A percentile compares a stretch with the other conserved stretches of the same genome.
Conservation (phyloP, 2,797 vertebrate genomes). For the Xiphorhynchus erythropygius region DNA sequence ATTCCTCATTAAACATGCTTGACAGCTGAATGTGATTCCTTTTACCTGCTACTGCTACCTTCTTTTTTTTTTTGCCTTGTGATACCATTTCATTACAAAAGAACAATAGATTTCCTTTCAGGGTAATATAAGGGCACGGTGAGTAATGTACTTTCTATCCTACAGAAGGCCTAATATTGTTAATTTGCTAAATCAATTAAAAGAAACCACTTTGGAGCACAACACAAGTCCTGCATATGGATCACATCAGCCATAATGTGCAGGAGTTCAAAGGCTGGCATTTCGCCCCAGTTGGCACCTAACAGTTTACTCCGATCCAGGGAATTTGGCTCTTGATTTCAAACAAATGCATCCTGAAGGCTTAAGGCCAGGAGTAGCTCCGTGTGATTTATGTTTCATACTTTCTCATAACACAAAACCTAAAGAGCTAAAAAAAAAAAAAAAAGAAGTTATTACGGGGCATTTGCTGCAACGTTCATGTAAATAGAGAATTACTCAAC, state of each 20-base stretch:
- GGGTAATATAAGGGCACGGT: conserved; percentile 61
- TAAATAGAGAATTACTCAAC: conserved; percentile 66
- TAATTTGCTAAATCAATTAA: conserved; percentile 80
- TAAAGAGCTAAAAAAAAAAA: conserved; percentile 50
- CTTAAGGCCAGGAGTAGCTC: conserved; percentile 75
- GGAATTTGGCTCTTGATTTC: conserved; percentile 80
- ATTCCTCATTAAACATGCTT: conserved; percentile 71
- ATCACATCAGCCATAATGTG: conserved; percentile 68
- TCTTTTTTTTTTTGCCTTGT: not conserved
- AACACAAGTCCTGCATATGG: conserved; percentile 48
- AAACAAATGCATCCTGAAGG: conserved; percentile 82
- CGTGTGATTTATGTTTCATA: conserved; percentile 76
- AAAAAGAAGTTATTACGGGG: conserved; percentile 50
- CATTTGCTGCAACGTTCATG: conserved; percentile 30
- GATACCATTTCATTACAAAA: conserved; percentile 70
- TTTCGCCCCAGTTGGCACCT: conserved; percentile 74
- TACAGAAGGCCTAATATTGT: conserved; percentile 75
- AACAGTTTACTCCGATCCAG: conserved; percentile 69
- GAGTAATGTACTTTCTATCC: conserved; percentile 70
- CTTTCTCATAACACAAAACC: conserved; percentile 79
- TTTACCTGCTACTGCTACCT: conserved; percentile 72
- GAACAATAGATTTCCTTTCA: conserved; percentile 78
- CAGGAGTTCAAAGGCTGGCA: conserved; percentile 76
- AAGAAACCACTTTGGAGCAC: conserved; percentile 75
- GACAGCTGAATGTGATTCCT: conserved; percentile 69